phyloP scores from a whole-genome alignment of 2,113 vertebrate genomes.

The Marmota monax region DNA sequence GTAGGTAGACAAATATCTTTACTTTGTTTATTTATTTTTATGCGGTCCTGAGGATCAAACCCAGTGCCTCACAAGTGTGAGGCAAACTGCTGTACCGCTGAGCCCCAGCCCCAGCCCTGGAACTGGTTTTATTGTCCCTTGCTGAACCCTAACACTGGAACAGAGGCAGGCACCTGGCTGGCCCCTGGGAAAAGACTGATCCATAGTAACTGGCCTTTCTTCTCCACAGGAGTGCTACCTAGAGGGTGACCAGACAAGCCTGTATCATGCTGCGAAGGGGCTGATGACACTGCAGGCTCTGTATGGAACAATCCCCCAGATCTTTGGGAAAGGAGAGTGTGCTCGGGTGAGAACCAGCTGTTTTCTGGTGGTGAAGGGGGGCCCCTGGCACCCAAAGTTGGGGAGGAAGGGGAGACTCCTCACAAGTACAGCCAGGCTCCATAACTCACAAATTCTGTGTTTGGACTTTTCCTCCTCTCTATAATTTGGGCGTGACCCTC shows the following conservation, averaged over 20 bases:
- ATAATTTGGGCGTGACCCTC: background rate
- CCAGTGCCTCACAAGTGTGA: too few species aligned
- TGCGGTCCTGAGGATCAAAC: too few species aligned
- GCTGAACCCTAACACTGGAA: too few species aligned
- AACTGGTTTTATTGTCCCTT: background rate
- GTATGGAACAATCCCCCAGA: slow-evolving; percentile 98
- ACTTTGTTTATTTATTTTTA: too few species aligned
- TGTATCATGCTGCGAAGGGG: slow-evolving; percentile 98
- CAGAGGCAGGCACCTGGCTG: background rate
- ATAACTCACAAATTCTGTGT: background rate
- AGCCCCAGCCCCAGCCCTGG: too few species aligned
- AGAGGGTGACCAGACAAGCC: slow-evolving; percentile 97
- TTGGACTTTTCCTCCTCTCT: background rate
- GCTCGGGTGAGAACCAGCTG: slow-evolving; percentile 91
- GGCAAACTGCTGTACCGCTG: too few species aligned
- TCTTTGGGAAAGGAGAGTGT: slow-evolving; percentile 98
- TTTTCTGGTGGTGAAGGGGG: background rate
- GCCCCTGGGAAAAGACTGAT: background rate
- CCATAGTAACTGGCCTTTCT: background rate
- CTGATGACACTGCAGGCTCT: slow-evolving; percentile 97
- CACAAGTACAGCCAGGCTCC: background rate
- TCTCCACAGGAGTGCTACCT: slow-evolving; percentile 95
- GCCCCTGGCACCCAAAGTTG: background rate
- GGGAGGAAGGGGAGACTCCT: too few species aligned
- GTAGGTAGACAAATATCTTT: too few species aligned